Base-by-base conservation (phyloP, 2,797 vertebrate genomes). In the Alcedo quadribrachys region DNA sequence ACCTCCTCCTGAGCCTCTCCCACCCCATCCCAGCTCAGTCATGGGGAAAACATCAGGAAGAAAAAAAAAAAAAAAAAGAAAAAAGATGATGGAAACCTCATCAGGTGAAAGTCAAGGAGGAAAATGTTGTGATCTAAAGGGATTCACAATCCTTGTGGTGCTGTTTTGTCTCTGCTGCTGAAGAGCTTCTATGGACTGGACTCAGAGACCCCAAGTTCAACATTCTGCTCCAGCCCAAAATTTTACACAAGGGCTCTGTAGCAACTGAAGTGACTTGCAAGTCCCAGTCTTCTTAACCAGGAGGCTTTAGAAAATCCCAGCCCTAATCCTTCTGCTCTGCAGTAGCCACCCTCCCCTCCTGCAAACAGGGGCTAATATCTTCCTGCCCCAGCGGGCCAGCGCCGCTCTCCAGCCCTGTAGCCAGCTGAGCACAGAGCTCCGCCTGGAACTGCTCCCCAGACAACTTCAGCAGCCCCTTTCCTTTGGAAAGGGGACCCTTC, bases 271-370 rank as follows among this genome's bases (percentile, higher is more conserved):
- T 37, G 76, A 77, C 61, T 74, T 28, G 32, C 73, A 45, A 67
- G 88, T 85, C 65, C 62, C 45, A 20, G n/a, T 19, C 57, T 33
- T 60, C 86, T 83, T 60, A 81, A 55, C 66, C 20, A 67, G 57
- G 18, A 67, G 58, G 80, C 67, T 93, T 90, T 83, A 74, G 81
- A 57, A 92, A 94, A 94, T 83, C 73, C 86, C 77, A 81, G 32
- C 69, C 50, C 77, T 92, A 71, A 94, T 87, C 82, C 65, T 78
- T 35, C 40, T 19, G 70, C 2, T 5, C 62, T 16, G 32, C 5
- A 13, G 25, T 14, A 89, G 45, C 74, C 1, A 0, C 76, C 79
- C 50, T 60, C 61, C 45, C 67, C 57, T 25, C 70, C 79, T 20
- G 11, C 45, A 85, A 30, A 71, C 85, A 24, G 5, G 76, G 90